Base-by-base conservation (phyloP, 2,888 invertebrate species). In the Lithophane leautieri region DNA sequence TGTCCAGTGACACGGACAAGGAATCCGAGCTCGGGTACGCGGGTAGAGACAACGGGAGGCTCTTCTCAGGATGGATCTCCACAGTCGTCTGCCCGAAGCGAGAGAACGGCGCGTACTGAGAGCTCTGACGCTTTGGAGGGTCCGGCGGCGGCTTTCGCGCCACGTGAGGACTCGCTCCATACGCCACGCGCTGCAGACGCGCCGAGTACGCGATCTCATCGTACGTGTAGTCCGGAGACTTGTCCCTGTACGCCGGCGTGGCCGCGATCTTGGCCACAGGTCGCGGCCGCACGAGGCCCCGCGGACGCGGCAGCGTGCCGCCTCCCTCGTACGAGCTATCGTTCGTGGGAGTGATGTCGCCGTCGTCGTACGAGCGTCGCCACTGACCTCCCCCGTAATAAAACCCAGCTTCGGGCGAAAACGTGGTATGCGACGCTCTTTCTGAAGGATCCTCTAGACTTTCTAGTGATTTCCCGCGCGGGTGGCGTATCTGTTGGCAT, bases 291-390 rank as follows among this genome's bases (percentile, higher is more conserved):
- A 98, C 98, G 22, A 98, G 96, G 1, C 98, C 98, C 83, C 98
- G 97, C 8, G 98, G 99, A 73, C 99, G 97, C 0, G 99, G 99
- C 80, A 99, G 94, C 0, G 99, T 99, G 12, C 99, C 98, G 3
- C 98, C 98, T 0, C 98, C 98, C 88, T 98, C 98, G 88, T 96
- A 96, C 0, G 94, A 93, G 79, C 93, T 92, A 84, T 99, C 98
- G 91, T 99, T 99, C 66, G 99, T 99, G 22, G 96, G 96, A 52
- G 99, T 99, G 83, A 99, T 98, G 93, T 99, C 99, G 28, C 99
- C 99, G 91, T 99, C 99, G 93, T 99, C 98, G 92, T 98, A 98
- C 81, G 98, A 98, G 88, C 98, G 97, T 90, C 98, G 97, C 98
- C 98, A 98, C 83, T 97, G 97, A 0, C 96, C 96, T 63, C 97